Conservation (phyloP, 2,797 vertebrate genomes). For the Cygnus olor region DNA sequence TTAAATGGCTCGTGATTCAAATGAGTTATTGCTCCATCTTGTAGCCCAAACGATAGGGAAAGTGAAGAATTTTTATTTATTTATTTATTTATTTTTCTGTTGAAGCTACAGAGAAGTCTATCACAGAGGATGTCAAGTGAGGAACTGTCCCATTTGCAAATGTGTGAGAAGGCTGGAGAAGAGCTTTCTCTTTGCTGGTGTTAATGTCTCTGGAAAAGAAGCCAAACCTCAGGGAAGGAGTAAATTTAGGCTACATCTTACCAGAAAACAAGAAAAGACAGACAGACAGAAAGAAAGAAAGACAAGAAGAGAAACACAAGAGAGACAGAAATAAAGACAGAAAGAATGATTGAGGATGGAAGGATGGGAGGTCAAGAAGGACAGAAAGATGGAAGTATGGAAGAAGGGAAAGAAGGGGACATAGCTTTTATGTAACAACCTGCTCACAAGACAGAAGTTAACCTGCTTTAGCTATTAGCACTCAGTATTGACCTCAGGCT, state of each 20-base stretch:
- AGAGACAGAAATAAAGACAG: rapidly evolving
- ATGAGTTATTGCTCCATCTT: neutral
- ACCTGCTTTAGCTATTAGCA: neutral
- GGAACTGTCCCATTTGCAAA: neutral
- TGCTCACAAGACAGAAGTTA: neutral
- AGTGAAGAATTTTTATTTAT: neutral
- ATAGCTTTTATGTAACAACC: neutral
- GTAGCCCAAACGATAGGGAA: neutral
- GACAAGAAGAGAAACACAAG: no score
- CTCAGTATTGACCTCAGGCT: neutral
- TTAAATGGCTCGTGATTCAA: neutral
- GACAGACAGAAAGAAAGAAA: neutral
- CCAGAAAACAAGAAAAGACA: neutral
- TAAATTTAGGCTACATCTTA: neutral
- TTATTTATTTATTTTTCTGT: neutral
- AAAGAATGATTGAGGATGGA: no score
- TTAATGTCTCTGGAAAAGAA: neutral
- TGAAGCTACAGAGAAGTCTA: neutral
- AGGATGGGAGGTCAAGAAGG: neutral
- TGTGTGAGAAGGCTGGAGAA: neutral
- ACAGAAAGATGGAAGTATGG: rapidly evolving
- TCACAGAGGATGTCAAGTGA: neutral
- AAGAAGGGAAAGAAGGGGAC: neutral
- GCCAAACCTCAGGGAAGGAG: neutral
- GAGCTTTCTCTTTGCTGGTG: neutral